A percentile compares a stretch with the other conserved stretches of the same genome.
These are phyloP conservation scores for Mustela erminea DNA, from an alignment of 2,797 vertebrate genomes.

Conservation along the genomic window DNA sequence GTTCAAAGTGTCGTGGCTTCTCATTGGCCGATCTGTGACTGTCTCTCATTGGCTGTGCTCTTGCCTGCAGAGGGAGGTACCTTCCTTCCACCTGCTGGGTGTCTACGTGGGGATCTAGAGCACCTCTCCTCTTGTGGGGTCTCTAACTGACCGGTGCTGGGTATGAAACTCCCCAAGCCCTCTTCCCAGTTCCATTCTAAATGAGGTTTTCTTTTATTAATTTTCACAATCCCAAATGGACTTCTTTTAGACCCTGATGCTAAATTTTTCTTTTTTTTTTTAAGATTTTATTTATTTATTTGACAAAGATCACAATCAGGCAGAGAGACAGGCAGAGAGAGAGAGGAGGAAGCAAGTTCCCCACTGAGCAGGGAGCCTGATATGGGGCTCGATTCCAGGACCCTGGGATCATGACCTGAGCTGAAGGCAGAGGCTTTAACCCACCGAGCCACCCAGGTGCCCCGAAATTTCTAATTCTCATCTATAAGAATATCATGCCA, in stretches of 20 bases:
- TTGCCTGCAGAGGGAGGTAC: background rate
- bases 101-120: background rate
- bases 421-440: too few relatives aligned
- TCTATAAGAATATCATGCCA: background rate
- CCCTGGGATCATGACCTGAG: too few relatives aligned
- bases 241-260: background rate
- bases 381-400: accelerated
- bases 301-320: too few relatives aligned
- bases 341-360: too few relatives aligned
- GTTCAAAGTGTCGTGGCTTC: background rate
- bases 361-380: too few relatives aligned
- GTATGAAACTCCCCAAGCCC: background rate
- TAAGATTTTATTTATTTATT: too few relatives aligned
- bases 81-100: background rate
- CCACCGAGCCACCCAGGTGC: too few relatives aligned
- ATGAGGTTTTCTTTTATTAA: background rate
- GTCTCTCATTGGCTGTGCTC: background rate
- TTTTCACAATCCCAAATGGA: background rate
- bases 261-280: background rate
- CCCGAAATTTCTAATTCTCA: background rate
- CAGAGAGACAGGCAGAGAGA: too few relatives aligned
- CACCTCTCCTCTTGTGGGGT: background rate
- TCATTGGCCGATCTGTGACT: background rate
- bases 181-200: background rate
- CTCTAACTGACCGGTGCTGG: background rate